These are phyloP conservation scores for Lymantria monacha DNA, from an alignment of 2,888 invertebrate genomes.

Conservation along the genomic window DNA sequence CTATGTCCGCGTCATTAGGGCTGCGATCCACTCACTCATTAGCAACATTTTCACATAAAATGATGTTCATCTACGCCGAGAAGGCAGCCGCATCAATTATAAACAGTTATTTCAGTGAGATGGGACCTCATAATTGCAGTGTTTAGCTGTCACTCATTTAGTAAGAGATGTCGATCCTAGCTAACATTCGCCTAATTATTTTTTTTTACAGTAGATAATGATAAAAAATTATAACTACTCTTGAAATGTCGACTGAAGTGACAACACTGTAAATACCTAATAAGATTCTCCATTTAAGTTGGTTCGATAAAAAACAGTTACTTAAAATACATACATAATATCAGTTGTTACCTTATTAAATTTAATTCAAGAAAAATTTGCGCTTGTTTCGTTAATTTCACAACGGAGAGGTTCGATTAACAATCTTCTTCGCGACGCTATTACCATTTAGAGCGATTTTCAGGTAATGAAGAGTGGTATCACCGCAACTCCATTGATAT, in stretches of 20 bases:
- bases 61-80: slow-evolving; percentile 62
- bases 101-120: slow-evolving; percentile 74
- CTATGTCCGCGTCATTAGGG: slow-evolving; percentile 69
- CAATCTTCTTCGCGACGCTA: slow-evolving; percentile 53
- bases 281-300: slow-evolving; percentile 50
- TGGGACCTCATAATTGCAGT: slow-evolving; percentile 65
- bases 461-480: slow-evolving; percentile 71
- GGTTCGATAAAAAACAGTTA: slow-evolving; percentile 53
- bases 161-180: slow-evolving; percentile 60
- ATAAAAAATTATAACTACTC: slow-evolving; percentile 24
- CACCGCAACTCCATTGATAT: slow-evolving; percentile 53
- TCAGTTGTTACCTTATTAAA: slow-evolving; percentile 67
- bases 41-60: slow-evolving; percentile 76
- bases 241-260: slow-evolving; percentile 34
- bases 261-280: slow-evolving; percentile 36
- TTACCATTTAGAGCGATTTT: slow-evolving; percentile 77
- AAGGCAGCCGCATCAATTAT: slow-evolving; percentile 68
- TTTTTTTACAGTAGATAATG: slow-evolving; percentile 30
- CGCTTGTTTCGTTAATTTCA: slow-evolving; percentile 66
- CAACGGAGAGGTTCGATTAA: slow-evolving; percentile 50
- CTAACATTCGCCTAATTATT: slow-evolving; percentile 47
- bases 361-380: slow-evolving; percentile 66
- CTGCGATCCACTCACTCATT: slow-evolving; percentile 65
- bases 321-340: slow-evolving; percentile 49
- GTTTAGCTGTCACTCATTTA: slow-evolving; percentile 70